Evolutionary conservation across 2,797 vertebrate species (phyloP), one percentile per base, ranked within the genome.

Genomic region (Jordanella pulchra): DNA sequence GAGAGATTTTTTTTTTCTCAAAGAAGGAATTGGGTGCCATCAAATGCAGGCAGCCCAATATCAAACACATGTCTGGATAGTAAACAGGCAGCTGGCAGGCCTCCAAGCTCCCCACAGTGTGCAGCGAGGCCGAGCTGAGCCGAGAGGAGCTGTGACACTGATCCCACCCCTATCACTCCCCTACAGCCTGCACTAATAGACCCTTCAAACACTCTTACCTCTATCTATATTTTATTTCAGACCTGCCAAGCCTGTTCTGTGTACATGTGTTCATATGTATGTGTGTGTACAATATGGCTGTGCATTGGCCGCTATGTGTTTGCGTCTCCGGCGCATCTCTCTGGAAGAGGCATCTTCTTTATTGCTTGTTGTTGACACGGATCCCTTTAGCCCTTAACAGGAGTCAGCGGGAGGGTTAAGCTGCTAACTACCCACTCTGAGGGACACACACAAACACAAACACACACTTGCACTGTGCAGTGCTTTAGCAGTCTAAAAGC

Each of bases 141-240:
- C 1, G 68, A 78, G 87, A 28, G 27, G 76, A 84, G 78, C 71
- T 78, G 89, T 92, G 92, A 94, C 92, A 92, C 92, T 91, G 89
- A 94, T 93, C 92, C 92, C 89, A 82, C 79, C 90, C 82, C 78
- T 86, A 84, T 88, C 86, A 72, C 87, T 87, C 88, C 86, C 79
- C 13, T 69, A 82, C 92, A 88, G 88, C 86, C 83, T 58, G 78
- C 86, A 79, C 86, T 94, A 94, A 95, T 93, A 93, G 92, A 93
- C 93, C 92, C 92, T 94, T 94, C 92, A 94, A 91, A 92, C 84
- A 80, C 87, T 90, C 82, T 84, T 85, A 86, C 90, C 81, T 92
- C 92, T 90, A 93, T 94, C 89, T 93, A 92, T 93, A 94, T 94
- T 94, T 93, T 89, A 93, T 94, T 93, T 89, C 73, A 91, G 86